phyloP scores from a whole-genome alignment of 1,140 invertebrate species.

The Phymorhynchus buccinoides region DNA sequence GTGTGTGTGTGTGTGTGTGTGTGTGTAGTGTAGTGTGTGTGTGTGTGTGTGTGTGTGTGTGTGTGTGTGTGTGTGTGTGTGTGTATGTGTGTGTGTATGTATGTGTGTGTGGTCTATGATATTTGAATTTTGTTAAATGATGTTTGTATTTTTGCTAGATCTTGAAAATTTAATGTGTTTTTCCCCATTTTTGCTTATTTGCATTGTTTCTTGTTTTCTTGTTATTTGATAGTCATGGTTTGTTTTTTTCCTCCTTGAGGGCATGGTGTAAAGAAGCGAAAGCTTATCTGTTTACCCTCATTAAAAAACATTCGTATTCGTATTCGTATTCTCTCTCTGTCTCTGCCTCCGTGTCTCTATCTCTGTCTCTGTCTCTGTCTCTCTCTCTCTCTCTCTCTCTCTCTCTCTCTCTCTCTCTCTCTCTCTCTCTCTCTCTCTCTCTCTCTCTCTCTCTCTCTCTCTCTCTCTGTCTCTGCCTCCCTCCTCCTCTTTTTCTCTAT shows the following conservation, averaged over 20 bases:
- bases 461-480: conserved; percentile 28
- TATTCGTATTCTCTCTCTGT: background rate
- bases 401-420: background rate
- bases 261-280: too few species aligned
- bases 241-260: background rate
- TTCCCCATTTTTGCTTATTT: background rate
- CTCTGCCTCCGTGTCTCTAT: background rate
- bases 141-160: too few species aligned
- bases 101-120: too few species aligned
- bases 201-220: too few species aligned
- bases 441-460: background rate
- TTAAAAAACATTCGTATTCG: too few species aligned
- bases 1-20: conserved; percentile 28
- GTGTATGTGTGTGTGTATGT: background rate
- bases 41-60: conserved; percentile 6
- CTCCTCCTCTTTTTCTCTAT: background rate
- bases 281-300: background rate
- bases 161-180: too few species aligned
- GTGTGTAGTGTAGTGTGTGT: background rate
- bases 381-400: background rate
- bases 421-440: background rate
- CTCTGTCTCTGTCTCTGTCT: background rate
- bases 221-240: too few species aligned
- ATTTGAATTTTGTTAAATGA: too few species aligned
- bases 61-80: background rate